phyloP scores from a whole-genome alignment of 2,113 vertebrate genomes.

The Cacatua alba region DNA sequence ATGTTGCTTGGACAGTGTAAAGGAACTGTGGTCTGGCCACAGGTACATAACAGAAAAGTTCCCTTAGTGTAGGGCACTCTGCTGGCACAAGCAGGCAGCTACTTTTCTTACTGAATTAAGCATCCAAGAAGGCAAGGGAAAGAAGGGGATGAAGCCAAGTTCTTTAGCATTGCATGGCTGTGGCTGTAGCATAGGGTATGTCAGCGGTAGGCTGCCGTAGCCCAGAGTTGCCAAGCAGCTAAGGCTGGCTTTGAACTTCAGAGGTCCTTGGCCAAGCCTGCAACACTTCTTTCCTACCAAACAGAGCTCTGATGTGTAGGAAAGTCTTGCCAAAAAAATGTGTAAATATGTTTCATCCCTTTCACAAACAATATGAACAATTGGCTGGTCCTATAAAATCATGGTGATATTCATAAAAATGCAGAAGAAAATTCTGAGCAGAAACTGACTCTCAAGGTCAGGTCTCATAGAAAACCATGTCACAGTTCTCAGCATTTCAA shows the following conservation, averaged over 20 bases:
- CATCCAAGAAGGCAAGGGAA: neutral
- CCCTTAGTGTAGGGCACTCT: neutral
- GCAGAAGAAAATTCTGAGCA: neutral
- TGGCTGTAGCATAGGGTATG: neutral
- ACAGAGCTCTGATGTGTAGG: neutral
- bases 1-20: neutral
- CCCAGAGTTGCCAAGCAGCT: neutral
- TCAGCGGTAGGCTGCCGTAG: neutral
- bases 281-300: neutral
- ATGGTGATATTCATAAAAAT: neutral
- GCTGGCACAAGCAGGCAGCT: neutral
- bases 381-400: neutral
- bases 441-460: neutral
- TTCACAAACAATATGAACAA: neutral
- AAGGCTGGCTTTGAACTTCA: neutral
- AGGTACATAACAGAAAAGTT: neutral
- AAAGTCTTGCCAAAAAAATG: neutral
- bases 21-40: neutral
- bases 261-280: neutral
- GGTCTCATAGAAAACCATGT: neutral
- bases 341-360: neutral
- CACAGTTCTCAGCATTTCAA: neutral
- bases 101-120: neutral
- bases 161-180: neutral
- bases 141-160: neutral